Base-by-base conservation (phyloP, 2,888 invertebrate genomes). In the Nasonia oneida region DNA sequence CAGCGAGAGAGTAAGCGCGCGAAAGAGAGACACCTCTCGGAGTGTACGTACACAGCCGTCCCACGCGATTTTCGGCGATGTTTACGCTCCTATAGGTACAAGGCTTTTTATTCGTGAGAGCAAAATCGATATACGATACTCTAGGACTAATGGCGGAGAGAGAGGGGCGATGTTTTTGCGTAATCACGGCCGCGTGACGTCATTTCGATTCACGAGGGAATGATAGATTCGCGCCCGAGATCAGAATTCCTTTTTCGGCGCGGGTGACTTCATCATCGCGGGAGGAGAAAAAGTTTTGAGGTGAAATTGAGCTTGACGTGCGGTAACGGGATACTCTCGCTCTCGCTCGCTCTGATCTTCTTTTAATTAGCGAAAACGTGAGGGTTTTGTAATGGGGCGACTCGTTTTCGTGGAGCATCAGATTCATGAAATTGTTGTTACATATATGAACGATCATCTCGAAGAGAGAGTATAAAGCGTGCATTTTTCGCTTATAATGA, bases 1-100 rank as follows among this genome's bases (percentile, higher is more conserved):
- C 53, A 67, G 33, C 0, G 75, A 29, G 61, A 53, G 53, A 18
- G 15, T 29, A 1, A 29, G 29, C 29, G 29, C 29, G 29, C 10
- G 50, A 50, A 14, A 53, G 15, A 53, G 53, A 18, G 15, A 53
- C 18, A 53, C 15, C 53, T 53, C 3, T n/a, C n/a, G 37, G 14
- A 15, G 39, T 23, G 57, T 6, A 33, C 4, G n/a, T 10, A 39
- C 14, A 12, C 79, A 2, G 12, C 10, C 74, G 4, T 23, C 79
- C 74, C 67, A 74, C 74, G 73, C 67, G 23, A 79, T 74, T 84
- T 83, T 74, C 39, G 73, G 29, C 73, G 73, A 39, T 53, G 70
- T 71, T 83, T 76, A 70, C n/a, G 57, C n/a, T 61, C n/a, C n/a
- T 4, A 61, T 61, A 61, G 23, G 23, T 3, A 8, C n/a, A 10